A percentile compares a stretch with the other conserved stretches of the same genome.
phyloP scores from a whole-genome alignment of 2,797 vertebrate genomes.

The Gobio occitaniae region DNA sequence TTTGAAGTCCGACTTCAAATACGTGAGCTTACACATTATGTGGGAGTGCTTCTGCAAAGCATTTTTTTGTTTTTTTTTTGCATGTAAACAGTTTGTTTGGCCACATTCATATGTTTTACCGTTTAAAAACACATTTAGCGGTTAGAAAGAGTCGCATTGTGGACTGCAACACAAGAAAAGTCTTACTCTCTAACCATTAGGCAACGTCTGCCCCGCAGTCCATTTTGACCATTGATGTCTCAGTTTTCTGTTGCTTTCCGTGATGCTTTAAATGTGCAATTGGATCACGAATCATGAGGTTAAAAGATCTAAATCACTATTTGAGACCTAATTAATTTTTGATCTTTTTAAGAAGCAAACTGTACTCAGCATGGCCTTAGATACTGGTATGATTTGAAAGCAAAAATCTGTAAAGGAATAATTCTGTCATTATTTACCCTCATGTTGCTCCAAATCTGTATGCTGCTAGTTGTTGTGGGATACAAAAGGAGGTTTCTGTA shows the following conservation, averaged over 20 bases:
- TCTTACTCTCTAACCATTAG: too few species aligned
- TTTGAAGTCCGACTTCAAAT: constrained; percentile 79
- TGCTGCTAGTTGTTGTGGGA: background rate
- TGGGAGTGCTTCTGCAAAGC: constrained; percentile 69
- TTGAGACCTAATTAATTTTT: constrained; percentile 36
- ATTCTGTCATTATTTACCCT: constrained; percentile 4
- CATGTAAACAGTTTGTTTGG: constrained; percentile 61
- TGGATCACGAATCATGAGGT: constrained; percentile 34
- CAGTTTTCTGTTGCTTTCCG: constrained; percentile 37
- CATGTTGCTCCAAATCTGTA: background rate
- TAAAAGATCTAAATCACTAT: constrained; percentile 31
- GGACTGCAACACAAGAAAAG: background rate
- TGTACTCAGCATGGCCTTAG: constrained; percentile 26
- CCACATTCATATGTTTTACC: constrained; percentile 44
- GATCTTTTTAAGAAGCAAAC: constrained; percentile 46
- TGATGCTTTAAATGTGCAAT: constrained; percentile 26
- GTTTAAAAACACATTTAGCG: constrained; percentile 2
- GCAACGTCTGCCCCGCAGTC: too few species aligned
- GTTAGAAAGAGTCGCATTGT: background rate
- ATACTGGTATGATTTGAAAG: background rate
- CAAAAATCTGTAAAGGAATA: background rate
- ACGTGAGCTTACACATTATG: constrained; percentile 71
- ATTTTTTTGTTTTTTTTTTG: background rate
- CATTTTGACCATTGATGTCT: background rate
- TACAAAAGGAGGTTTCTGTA: constrained; percentile 6